Evolutionary conservation across 2,797 vertebrate genomes (phyloP), one percentile per base, ranked within the genome.

Genomic region (Alosa sapidissima): DNA sequence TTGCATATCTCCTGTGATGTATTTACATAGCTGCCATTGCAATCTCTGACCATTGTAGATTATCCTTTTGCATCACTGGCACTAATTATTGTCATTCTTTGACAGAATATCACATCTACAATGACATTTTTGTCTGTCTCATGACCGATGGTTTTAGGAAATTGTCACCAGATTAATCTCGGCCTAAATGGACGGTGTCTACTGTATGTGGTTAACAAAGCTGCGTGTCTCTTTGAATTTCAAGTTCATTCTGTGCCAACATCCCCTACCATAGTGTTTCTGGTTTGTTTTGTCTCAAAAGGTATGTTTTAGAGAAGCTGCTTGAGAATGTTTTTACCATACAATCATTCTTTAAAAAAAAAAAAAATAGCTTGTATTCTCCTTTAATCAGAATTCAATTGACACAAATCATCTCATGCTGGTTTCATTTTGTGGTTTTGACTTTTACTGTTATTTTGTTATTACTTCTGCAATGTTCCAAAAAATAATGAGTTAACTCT

Each of bases 401-500:
- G 88, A 55, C 82, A 85, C 88, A 88, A 82, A 86, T 92, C 90
- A 91, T 93, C 91, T 93, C 90, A 89, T 88, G 62, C 81, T 47
- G 48, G 86, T 90, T 87, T 91, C 84, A 85, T 88, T 49, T 85
- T 91, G 85, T 85, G 85, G 72, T 89, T 72, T 89, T 90, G 81
- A 83, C 54, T 82, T 82, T 87, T 85, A 62, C 87, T 88, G 52
- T 87, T 81, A 84, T 84, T 88, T 84, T 86, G 81, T 89, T 87
- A 88, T 87, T 85, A 89, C 86, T 88, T 88, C 84, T 87, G 78
- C 87, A 89, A 85, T 47, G 78, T 89, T 90, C 84, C 85, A 90
- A 87, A 89, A 89, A 85, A 89, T 86, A 41, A 85, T 84, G 75
- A 84, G 87, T 89, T 87, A 89, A 87, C 87, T 83, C 72, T 91